Base-by-base conservation (phyloP, 2,113 vertebrate species). In the Nanorana parkeri region DNA sequence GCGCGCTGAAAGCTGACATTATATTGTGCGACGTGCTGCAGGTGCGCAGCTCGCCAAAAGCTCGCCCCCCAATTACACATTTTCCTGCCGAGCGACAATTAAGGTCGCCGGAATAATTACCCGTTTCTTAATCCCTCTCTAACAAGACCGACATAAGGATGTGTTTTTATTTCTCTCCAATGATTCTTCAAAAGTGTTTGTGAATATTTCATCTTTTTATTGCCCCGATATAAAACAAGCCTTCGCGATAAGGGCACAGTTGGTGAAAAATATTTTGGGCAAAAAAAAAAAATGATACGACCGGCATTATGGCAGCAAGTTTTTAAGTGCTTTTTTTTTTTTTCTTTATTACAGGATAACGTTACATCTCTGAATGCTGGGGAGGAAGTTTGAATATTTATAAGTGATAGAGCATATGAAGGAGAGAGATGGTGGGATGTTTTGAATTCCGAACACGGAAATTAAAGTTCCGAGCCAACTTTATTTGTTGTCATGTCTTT, bases 21-120 rank as follows among this genome's bases (percentile, higher is more conserved):
- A 96, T 94, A 93, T 93, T 91, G 90, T 92, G 93, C 90, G 95
- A 95, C 94, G 95, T 95, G 94, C 94, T 96, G 96, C 98, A 99
- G 98, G 98, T 99, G 98, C 95, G 93, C 95, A 93, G 94, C 94
- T 92, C 93, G 92, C 92, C 85, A 90, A 95, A 68, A 66, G 96
- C 93, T 93, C 89, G 93, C 91, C 92, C 94, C 98, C 94, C 98
- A 99, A 99, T 99, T 97, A 97, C 96, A 96, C 95, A 95, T 96
- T 96, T 96, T 96, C 94, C 94, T 93, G 92, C 93, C 87, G 89
- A 88, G 94, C 93, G 93, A 98, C 97, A 98, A 98, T 97, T 95
- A 96, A 97, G 97, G 96, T 98, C 96, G 94, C 95, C 89, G 95
- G 93, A 96, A 96, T 96, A 97, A 98, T 97, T 97, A 94, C 93